Conservation (phyloP, 2,888 invertebrate species). For the Agonopterix subpropinquella region DNA sequence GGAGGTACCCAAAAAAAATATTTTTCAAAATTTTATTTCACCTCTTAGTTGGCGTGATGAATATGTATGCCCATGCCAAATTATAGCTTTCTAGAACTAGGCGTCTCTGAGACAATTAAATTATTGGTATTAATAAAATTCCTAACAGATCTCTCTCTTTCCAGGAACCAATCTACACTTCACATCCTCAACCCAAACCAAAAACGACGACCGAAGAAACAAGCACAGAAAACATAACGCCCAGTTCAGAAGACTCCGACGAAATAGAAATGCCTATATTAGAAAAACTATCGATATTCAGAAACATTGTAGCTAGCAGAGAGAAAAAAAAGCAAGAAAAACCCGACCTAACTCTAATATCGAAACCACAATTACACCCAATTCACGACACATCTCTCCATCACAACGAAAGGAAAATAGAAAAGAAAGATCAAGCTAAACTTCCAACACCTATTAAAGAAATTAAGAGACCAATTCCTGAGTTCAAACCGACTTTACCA, state of each 20-base stretch:
- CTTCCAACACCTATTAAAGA: conserved; percentile 12
- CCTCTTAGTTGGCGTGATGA: too few relatives aligned
- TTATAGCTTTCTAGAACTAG: too few relatives aligned
- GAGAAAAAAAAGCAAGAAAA: conserved; percentile 25
- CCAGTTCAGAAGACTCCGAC: conserved; percentile 31
- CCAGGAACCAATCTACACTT: conserved; percentile 49
- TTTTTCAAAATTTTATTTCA: too few relatives aligned
- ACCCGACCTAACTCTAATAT: conserved; percentile 27
- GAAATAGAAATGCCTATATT: conserved; percentile 39
- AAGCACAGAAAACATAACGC: conserved; percentile 10
- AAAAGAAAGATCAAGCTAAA: conserved; percentile 57
- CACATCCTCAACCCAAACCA: conserved; percentile 20
- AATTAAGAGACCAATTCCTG: conserved; percentile 25
- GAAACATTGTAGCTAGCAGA: conserved; percentile 42
- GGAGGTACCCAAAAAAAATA: too few relatives aligned
- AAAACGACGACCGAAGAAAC: conserved; percentile 13
- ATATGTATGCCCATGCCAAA: too few relatives aligned
- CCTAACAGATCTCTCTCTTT: conserved; percentile 9
- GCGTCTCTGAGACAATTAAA: too few relatives aligned
- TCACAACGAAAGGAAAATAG: conserved; percentile 52
- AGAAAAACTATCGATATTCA: conserved; percentile 55
- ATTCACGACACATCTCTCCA: conserved; percentile 41
- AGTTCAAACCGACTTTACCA: conserved; percentile 55
- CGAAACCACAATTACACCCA: conserved; percentile 56
- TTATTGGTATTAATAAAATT: too few relatives aligned